Conservation (phyloP, 2,113 vertebrate genomes). For the Elachura formosa region DNA sequence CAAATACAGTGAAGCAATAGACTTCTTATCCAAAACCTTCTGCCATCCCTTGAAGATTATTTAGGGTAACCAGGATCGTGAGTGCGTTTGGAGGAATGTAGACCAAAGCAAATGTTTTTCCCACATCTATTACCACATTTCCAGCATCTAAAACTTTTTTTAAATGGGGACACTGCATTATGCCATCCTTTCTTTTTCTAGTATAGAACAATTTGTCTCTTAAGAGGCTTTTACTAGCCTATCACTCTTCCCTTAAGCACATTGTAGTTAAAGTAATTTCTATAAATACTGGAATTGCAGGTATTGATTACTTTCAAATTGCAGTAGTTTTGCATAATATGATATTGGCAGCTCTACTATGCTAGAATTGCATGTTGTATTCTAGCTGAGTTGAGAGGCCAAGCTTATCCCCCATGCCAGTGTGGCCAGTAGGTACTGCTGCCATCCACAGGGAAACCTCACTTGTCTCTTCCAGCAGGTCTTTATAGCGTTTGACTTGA, state of each 20-base stretch:
- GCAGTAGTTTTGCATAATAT: neutral
- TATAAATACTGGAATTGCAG: neutral
- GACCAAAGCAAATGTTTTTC: neutral
- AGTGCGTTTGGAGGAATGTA: neutral
- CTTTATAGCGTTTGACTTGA: neutral
- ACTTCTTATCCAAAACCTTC: neutral
- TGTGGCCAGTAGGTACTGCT: neutral
- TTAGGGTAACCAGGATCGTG: too few species aligned
- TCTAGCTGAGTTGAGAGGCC: neutral
- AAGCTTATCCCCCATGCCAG: neutral
- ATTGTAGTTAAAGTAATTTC: neutral
- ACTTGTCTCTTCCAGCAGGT: neutral
- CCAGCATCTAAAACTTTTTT: neutral
- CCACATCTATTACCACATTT: neutral
- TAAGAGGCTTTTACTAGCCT: neutral
- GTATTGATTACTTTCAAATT: conserved; percentile 8
- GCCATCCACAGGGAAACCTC: neutral
- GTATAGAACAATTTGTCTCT: neutral
- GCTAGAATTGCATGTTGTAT: neutral
- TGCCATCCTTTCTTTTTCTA: neutral
- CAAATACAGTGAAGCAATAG: neutral
- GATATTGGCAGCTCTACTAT: neutral
- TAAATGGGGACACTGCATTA: neutral
- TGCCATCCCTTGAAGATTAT: neutral
- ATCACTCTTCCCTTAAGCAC: neutral